These are phyloP conservation scores for Hyperoplus lanceolatus DNA, from an alignment of 2,797 vertebrate species.

Conservation along the genomic window DNA sequence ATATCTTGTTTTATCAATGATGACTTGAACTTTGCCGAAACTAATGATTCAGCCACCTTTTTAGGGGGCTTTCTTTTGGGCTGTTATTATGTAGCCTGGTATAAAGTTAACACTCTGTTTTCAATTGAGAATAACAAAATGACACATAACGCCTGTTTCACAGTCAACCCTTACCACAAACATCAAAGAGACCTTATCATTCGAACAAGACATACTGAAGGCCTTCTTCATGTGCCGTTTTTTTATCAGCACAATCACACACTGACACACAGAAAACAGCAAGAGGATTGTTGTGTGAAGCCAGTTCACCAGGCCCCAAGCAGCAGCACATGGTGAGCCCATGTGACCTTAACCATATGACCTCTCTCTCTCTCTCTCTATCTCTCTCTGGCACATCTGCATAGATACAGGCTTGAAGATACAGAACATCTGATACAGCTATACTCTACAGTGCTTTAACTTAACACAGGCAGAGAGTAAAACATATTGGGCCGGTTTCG, in stretches of 20 bases:
- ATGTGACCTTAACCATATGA: constrained; percentile 92
- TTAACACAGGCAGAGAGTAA: constrained; percentile 3
- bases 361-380: constrained; percentile 49
- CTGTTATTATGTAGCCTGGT: no score
- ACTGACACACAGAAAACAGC: constrained; percentile 41
- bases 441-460: constrained; percentile 5
- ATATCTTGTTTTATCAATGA: background rate
- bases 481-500: no score
- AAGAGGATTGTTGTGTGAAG: constrained; percentile 67
- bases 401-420: constrained; percentile 34
- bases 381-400: constrained; percentile 57
- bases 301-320: constrained; percentile 64
- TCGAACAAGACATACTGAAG: constrained; percentile 14
- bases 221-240: constrained; percentile 27
- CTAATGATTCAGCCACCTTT: no score
- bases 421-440: constrained; percentile 41
- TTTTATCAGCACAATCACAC: constrained; percentile 27
- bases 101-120: background rate
- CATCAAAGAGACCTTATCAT: constrained; percentile 9
- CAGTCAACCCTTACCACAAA: background rate
- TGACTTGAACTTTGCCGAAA: background rate
- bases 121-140: background rate
- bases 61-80: no score
- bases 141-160: no score
- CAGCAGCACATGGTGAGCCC: constrained; percentile 87